Percentiles rank a stretch among this genome's conserved stretches.
Conservation (phyloP, 2,113 vertebrate species). For the Empidonax alnorum region DNA sequence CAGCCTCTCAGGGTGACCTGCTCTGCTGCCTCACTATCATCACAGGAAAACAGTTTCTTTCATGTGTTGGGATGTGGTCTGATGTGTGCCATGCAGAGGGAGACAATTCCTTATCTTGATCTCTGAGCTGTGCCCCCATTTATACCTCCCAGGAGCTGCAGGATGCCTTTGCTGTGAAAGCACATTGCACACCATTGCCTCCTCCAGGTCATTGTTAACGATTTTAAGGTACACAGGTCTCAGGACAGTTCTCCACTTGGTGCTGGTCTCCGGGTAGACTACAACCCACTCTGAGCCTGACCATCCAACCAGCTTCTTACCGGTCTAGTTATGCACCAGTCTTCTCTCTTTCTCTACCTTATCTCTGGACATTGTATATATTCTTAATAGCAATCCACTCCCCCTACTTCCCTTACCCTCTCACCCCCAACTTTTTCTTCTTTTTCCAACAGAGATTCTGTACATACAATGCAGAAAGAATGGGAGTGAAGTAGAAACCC, state of each 20-base stretch:
- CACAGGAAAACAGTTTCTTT: neutral
- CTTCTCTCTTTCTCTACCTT: neutral
- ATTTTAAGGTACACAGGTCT: neutral
- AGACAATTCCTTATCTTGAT: neutral
- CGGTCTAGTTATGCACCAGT: neutral
- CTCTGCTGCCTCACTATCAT: fast-evolving
- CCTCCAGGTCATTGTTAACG: neutral
- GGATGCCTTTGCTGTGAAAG: neutral
- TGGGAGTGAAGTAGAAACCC: fast-evolving
- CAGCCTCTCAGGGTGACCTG: fast-evolving
- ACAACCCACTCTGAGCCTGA: neutral
- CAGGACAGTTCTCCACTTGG: neutral
- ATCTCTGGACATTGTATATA: neutral
- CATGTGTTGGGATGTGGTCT: neutral
- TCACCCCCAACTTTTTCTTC: fast-evolving
- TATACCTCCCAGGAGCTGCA: neutral
- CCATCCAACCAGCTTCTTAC: neutral
- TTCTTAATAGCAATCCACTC: neutral
- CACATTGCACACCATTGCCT: fast-evolving
- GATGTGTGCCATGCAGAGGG: neutral
- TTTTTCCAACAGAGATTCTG: fast-evolving
- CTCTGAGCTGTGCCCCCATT: neutral
- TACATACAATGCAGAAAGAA: neutral
- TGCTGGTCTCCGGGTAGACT: neutral
- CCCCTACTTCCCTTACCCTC: fast-evolving